Evolutionary conservation across 2,797 vertebrate genomes (phyloP).

Genomic region (Sphenopsis melanotis): DNA sequence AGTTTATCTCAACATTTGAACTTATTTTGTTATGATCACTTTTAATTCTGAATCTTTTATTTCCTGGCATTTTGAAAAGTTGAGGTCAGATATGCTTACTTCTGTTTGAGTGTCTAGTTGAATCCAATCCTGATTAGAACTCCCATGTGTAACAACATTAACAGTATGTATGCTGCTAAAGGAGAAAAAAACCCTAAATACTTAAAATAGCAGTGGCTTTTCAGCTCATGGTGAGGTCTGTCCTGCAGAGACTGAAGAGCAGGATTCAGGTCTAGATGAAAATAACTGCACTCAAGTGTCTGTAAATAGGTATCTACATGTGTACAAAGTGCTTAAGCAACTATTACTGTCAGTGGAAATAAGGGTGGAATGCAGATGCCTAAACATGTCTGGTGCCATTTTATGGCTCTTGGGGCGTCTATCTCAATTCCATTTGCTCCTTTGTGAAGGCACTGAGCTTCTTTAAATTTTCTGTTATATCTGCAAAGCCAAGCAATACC

Average conservation of each 20-base stretch:
- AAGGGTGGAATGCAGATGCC: background rate
- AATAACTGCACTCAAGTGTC: background rate
- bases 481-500: background rate
- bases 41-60: background rate
- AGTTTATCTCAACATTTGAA: background rate
- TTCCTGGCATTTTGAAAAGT: background rate
- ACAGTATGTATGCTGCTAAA: background rate
- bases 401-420: background rate
- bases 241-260: background rate
- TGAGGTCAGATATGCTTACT: background rate
- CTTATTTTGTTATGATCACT: background rate
- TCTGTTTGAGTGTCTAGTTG: background rate
- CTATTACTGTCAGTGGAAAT: background rate
- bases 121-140: background rate
- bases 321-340: background rate
- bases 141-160: background rate
- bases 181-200: accelerated
- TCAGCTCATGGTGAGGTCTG: background rate
- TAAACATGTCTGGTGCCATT: background rate
- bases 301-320: background rate
- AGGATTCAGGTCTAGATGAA: background rate
- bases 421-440: background rate
- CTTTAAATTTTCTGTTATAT: background rate
- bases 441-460: background rate
- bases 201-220: background rate